Evolutionary conservation across 2,113 vertebrate species (phyloP).

Genomic region (Holacanthus passer): DNA sequence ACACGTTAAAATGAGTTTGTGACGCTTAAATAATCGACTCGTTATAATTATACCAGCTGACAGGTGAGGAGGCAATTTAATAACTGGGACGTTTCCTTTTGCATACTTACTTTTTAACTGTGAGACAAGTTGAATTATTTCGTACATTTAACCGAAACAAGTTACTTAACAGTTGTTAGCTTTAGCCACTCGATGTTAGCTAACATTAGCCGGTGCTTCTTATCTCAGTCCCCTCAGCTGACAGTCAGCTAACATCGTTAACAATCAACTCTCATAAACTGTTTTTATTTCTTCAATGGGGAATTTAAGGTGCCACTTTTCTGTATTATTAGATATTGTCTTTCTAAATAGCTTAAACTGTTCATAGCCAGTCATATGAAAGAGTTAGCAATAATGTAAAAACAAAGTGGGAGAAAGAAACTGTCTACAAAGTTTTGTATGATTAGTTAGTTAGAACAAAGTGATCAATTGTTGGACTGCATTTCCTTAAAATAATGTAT

Average conservation of each 20-base stretch:
- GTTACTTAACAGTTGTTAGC: background rate
- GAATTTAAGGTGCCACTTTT: background rate
- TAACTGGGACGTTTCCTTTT: accelerated
- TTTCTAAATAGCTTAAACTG: background rate
- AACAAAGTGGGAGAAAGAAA: background rate
- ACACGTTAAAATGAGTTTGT: background rate
- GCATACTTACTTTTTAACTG: background rate
- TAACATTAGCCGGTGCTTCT: conserved; percentile 30
- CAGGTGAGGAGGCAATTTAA: conserved; percentile 52
- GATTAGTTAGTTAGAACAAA: background rate
- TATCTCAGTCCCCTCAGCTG: conserved; percentile 58
- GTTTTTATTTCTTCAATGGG: background rate
- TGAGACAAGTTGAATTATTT: background rate
- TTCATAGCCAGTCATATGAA: background rate
- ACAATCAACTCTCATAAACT: background rate
- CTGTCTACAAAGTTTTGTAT: background rate
- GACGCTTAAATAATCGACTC: conserved; percentile 9
- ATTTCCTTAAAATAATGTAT: background rate
- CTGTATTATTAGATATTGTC: background rate
- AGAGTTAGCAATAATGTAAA: background rate
- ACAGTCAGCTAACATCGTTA: conserved; percentile 50
- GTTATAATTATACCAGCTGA: conserved; percentile 35
- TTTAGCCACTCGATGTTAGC: background rate
- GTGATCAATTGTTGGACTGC: background rate
- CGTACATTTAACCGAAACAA: accelerated